phyloP scores from a whole-genome alignment of 2,797 vertebrate species.

The Sphaeramia orbicularis region DNA sequence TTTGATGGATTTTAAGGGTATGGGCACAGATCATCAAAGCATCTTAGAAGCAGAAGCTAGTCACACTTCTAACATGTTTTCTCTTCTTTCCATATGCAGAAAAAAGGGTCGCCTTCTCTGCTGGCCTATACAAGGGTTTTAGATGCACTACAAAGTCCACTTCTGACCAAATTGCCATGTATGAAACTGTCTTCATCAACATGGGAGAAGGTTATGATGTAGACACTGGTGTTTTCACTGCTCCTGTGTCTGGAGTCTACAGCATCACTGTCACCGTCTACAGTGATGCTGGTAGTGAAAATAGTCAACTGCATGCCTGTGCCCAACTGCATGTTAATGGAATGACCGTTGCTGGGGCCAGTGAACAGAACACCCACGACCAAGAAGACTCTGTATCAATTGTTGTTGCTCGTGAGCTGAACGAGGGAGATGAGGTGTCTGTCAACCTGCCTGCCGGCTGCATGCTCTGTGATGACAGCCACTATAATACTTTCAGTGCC shows the following conservation, averaged over 20 bases:
- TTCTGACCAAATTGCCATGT: no score
- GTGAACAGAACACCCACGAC: slow-evolving; percentile 66
- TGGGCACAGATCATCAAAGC: background rate
- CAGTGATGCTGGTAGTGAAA: slow-evolving; percentile 27
- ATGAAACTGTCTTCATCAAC: slow-evolving; percentile 70
- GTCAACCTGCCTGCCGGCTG: slow-evolving; percentile 62
- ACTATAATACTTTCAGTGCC: slow-evolving; percentile 82
- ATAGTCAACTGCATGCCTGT: slow-evolving; percentile 38
- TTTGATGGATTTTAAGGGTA: background rate
- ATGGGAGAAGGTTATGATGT: slow-evolving; percentile 64
- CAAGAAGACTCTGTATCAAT: slow-evolving; percentile 74
- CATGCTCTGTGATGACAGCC: slow-evolving; percentile 73
- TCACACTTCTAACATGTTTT: background rate
- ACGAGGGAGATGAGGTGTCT: slow-evolving; percentile 62
- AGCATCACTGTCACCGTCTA: slow-evolving; percentile 74
- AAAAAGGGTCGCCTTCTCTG: slow-evolving; percentile 81
- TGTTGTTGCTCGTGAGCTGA: slow-evolving; percentile 59
- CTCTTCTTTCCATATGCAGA: slow-evolving; percentile 52
- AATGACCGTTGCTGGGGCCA: slow-evolving; percentile 11
- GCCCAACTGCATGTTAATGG: slow-evolving; percentile 65
- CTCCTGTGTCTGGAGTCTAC: slow-evolving; percentile 77
- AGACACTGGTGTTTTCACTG: slow-evolving; percentile 67
- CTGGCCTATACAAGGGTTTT: slow-evolving; percentile 59
- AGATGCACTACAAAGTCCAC: no score
- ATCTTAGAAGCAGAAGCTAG: background rate